Evolutionary conservation across 2,797 vertebrate species (phyloP), one percentile per base, ranked within the genome.

Genomic region (Garrulus glandarius): DNA sequence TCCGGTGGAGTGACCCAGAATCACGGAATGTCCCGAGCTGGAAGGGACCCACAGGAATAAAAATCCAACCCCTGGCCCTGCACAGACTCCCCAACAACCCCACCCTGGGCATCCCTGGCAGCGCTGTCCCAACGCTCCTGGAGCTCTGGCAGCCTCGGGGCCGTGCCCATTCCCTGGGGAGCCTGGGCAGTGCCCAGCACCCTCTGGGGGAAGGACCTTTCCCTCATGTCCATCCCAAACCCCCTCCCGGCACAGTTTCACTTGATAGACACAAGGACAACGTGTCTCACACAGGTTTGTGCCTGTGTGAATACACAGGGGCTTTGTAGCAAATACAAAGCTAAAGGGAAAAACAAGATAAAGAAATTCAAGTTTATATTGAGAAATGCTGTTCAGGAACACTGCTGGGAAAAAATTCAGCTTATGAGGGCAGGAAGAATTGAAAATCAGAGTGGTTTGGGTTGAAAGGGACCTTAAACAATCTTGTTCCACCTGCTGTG

Each of bases 301-400:
- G 9, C 1, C 2, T 9, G 4, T 7, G 6, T 10, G 60, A 5
- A 3, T 1, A 20, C 6, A 4, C 3, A 3, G 7, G 19, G 3
- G 47, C 49, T 20, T 41, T 9, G 7, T 2, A n/a, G 26, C 32
- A 60, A 43, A 23, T 34, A n/a, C 7, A 65, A 44, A 82, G 10
- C 57, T 30, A 32, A 60, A 39, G 79, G 32, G 21, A 65, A 50
- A 60, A 69, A 15, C 7, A 53, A 43, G 36, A 21, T 26, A 8
- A 59, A 49, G 18, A 30, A 78, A 87, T 22, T 41, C 15, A 27
- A 34, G 8, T 61, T 50, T 11, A 21, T 55, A 34, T 5, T 10
- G 8, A 14, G 29, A 34, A 79, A 60, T 4, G 36, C 8, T 15
- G 6, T 15, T 71, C 15, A 22, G 63, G 13, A 37, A 11, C 37